A percentile compares a stretch with the other conserved stretches of the same genome.
These are phyloP conservation scores for Phalacrocorax brasilianus DNA, from an alignment of 2,113 vertebrate genomes.

Conservation along the genomic window DNA sequence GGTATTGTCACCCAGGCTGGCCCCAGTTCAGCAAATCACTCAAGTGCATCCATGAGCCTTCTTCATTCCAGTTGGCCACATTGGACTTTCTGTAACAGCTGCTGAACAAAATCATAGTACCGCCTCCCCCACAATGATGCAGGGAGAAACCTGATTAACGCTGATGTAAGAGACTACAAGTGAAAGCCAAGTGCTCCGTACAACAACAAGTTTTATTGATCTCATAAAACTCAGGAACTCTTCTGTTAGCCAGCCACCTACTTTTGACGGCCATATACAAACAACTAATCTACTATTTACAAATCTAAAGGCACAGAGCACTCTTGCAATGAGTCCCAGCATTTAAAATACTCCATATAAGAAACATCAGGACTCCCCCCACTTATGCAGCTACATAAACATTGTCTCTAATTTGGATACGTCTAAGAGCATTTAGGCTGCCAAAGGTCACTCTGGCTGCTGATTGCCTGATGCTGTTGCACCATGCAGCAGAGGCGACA, in stretches of 20 bases:
- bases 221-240: conserved; percentile 31
- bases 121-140: neutral
- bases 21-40: neutral
- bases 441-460: neutral
- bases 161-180: neutral
- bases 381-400: neutral
- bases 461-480: neutral
- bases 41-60: neutral
- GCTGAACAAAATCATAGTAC: neutral
- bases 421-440: neutral
- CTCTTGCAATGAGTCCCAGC: neutral
- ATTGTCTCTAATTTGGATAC: neutral
- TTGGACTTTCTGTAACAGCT: neutral
- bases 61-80: neutral
- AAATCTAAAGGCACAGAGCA: neutral
- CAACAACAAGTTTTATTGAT: conserved; percentile 50
- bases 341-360: neutral
- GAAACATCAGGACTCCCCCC: neutral
- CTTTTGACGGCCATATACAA: neutral
- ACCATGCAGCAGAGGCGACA: neutral
- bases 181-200: neutral
- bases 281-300: neutral
- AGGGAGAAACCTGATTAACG: conserved; percentile 1
- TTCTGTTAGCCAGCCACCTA: conserved; percentile 14
- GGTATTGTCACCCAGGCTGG: neutral